Conservation (phyloP, 2,113 vertebrate genomes). For the Clarias gariepinus region DNA sequence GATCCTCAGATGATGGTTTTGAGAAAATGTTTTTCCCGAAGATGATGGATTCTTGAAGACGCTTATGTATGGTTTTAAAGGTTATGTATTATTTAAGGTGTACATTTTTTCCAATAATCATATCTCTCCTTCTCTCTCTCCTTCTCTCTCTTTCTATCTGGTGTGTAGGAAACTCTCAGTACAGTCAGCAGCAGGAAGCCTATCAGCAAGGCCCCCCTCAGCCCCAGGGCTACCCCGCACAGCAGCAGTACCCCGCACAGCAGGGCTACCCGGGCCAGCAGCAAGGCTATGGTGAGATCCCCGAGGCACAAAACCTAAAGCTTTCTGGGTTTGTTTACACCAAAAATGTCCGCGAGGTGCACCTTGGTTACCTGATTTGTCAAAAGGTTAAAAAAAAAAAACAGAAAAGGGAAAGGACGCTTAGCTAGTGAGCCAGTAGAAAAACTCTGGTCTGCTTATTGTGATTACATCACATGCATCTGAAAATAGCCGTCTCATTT, state of each 20-base stretch:
- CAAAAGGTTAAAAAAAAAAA: too few relatives aligned
- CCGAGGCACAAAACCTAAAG: too few relatives aligned
- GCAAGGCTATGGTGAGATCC: slow-evolving; percentile 91
- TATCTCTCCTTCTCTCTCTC: slow-evolving; percentile 43
- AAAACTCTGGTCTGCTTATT: not conserved
- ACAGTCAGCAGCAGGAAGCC: slow-evolving; percentile 92
- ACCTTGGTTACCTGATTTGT: not conserved
- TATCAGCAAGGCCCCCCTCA: slow-evolving; percentile 94
- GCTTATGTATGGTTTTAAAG: not conserved
- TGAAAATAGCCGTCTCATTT: not conserved
- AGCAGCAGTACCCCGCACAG: slow-evolving; percentile 91
- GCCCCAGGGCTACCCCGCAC: slow-evolving; percentile 90
- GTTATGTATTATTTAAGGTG: not conserved
- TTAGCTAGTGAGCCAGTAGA: not conserved
- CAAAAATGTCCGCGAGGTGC: not conserved
- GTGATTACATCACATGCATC: not conserved
- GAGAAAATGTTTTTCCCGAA: not conserved
- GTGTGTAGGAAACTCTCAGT: slow-evolving; percentile 88
- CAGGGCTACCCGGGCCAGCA: slow-evolving; percentile 81
- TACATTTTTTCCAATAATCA: not conserved
- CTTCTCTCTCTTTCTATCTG: not conserved
- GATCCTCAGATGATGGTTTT: not conserved
- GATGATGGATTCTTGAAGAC: not conserved
- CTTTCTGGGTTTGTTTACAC: not conserved
- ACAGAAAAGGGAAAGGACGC: too few relatives aligned